Evolutionary conservation across 2,797 vertebrate genomes (phyloP).

Genomic region (Scolopax bukidnonensis): DNA sequence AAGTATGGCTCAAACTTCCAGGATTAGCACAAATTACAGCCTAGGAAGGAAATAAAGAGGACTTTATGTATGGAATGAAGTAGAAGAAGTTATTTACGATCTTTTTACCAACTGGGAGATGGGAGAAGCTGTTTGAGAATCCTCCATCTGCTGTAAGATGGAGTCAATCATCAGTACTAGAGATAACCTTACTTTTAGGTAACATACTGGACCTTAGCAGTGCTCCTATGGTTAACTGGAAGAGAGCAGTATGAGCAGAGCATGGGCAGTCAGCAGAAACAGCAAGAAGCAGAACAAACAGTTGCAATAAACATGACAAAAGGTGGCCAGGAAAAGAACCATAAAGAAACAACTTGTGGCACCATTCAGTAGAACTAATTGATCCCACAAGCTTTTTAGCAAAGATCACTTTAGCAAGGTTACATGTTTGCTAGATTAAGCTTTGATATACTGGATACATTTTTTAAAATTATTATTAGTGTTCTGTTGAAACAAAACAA

Average conservation of each 20-base stretch:
- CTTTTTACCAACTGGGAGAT: neutral
- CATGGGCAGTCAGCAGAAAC: neutral
- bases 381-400: neutral
- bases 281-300: neutral
- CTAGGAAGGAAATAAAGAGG: neutral
- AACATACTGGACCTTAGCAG: neutral
- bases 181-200: neutral
- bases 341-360: neutral
- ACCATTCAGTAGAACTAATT: neutral
- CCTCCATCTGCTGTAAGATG: neutral
- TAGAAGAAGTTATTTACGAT: neutral
- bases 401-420: too few relatives aligned
- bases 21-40: neutral
- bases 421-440: neutral
- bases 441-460: neutral
- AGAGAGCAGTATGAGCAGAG: neutral
- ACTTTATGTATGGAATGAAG: neutral
- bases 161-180: neutral
- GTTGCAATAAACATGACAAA: neutral
- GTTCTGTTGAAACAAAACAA: neutral
- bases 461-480: neutral
- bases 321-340: neutral
- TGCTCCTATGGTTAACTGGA: neutral
- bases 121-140: neutral
- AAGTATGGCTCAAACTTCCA: neutral